Percentiles rank a stretch among this genome's conserved stretches.
phyloP scores from a whole-genome alignment of 1,140 invertebrate genomes.

The Drosophila biarmipes region DNA sequence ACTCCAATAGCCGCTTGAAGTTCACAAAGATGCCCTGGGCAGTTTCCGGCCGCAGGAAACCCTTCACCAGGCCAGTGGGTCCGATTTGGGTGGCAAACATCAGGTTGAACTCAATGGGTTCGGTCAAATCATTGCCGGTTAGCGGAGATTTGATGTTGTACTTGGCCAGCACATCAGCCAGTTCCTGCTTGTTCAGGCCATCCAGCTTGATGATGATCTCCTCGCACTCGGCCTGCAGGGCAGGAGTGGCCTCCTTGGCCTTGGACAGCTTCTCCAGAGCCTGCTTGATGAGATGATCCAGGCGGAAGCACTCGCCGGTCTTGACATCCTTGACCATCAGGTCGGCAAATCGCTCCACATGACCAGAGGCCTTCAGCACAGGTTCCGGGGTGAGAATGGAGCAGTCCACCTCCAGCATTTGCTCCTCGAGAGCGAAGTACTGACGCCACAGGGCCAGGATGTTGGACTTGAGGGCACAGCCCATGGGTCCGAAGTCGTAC shows the following conservation, averaged over 20 bases:
- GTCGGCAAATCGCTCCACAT: constrained; percentile 99
- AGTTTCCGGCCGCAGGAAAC: constrained; percentile 98
- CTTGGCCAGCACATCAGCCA: constrained; percentile 92
- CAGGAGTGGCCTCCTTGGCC: constrained; percentile 92
- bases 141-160: constrained; percentile 97
- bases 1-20: constrained; percentile 95
- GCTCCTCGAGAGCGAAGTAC: constrained; percentile 98
- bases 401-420: constrained; percentile 99
- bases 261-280: constrained; percentile 94
- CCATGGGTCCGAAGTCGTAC: constrained; percentile 99
- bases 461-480: constrained; percentile 98
- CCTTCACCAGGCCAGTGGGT: constrained; percentile 96
- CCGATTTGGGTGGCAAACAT: constrained; percentile 99
- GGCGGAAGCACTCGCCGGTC: constrained; percentile 97
- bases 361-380: constrained; percentile 98
- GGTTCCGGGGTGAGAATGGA: constrained; percentile 98
- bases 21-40: constrained; percentile 99
- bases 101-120: constrained; percentile 98
- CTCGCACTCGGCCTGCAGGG: constrained; percentile 90
- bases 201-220: constrained; percentile 94
- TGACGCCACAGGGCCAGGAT: constrained; percentile 97
- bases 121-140: constrained; percentile 96
- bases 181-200: constrained; percentile 95
- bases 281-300: constrained; percentile 99
- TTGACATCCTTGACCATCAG: constrained; percentile 99